Percentiles rank a stretch among this genome's conserved stretches.
Evolutionary conservation across 2,113 vertebrate species (phyloP).

Genomic region (Romanogobio albipinnatus): DNA sequence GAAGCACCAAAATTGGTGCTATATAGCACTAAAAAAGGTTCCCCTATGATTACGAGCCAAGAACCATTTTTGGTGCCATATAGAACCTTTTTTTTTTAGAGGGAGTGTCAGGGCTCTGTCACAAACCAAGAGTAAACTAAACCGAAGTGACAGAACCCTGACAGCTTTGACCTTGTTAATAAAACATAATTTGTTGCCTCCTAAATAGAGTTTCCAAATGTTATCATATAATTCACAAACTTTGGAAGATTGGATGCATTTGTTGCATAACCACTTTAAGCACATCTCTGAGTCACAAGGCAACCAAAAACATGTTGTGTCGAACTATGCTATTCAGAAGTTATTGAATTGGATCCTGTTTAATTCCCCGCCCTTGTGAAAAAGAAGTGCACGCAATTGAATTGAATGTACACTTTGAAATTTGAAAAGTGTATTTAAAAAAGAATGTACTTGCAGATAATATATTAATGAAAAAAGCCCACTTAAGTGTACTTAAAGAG

Average conservation of each 20-base stretch:
- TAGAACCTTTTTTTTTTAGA: too few relatives aligned
- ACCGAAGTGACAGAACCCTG: too few relatives aligned
- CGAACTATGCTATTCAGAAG: constrained; percentile 12
- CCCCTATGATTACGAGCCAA: too few relatives aligned
- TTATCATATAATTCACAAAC: background rate
- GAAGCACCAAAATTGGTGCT: too few relatives aligned
- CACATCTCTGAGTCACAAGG: constrained; percentile 33
- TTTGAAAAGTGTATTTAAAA: background rate
- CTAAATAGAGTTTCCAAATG: background rate
- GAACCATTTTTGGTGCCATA: too few relatives aligned
- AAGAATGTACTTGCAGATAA: background rate
- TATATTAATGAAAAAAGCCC: background rate
- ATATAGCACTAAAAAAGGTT: too few relatives aligned
- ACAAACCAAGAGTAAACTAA: too few relatives aligned
- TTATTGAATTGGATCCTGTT: background rate
- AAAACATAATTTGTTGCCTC: background rate
- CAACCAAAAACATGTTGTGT: constrained; percentile 17
- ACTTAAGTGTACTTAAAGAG: background rate
- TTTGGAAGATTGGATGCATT: constrained; percentile 5
- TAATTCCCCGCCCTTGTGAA: background rate
- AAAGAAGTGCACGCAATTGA: background rate
- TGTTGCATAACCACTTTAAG: constrained; percentile 33
- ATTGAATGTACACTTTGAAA: background rate
- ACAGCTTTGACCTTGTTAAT: too few relatives aligned
- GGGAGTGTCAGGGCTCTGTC: too few relatives aligned